Base-by-base conservation (phyloP, 2,797 vertebrate species). In the Menidia menidia region DNA sequence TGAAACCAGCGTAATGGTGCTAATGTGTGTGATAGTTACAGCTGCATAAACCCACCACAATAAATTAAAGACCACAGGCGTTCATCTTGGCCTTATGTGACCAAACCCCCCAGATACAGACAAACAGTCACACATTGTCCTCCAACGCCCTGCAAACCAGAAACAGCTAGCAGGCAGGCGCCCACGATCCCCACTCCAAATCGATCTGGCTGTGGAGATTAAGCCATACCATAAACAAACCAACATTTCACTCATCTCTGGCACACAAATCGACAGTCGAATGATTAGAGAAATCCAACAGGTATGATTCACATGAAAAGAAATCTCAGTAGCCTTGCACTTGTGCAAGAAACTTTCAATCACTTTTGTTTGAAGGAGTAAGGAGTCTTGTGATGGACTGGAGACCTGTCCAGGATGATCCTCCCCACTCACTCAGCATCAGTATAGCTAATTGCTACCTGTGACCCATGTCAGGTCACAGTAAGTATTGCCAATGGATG, bases 41-140 rank as follows among this genome's bases (percentile, higher is more conserved):
- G 86, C 84, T 85, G 62, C 82, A 89, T 75, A 88, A 87, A 86
- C 82, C 83, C 78, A 66, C 82, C 76, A 75, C 85, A 86, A 87
- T 89, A 90, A 91, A 93, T 92, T 86, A 89, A 84, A 88, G 78
- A 88, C 88, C 83, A 79, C 90, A 84, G 80, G 80, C 60, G 78
- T 70, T 84, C 71, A 75, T 87, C 78, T 76, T 81, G 81, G 80
- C 87, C 73, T 84, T 81, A 82, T 89, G 82, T 89, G 84, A 89
- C 86, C 82, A 83, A 80, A 72, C 74, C 83, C 73, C 80, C 75
- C 72, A 73, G 81, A 87, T 74, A 64, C 68, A 88, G 69, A 79
- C 81, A 85, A 75, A 86, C 75, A 54, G 84, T 80, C 74, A 54
- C 67, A 86, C 83, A 81, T 75, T 89, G 88, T 86, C 86, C 87